Base-by-base conservation (phyloP, 2,113 vertebrate species). In the Orycteropus afer region DNA sequence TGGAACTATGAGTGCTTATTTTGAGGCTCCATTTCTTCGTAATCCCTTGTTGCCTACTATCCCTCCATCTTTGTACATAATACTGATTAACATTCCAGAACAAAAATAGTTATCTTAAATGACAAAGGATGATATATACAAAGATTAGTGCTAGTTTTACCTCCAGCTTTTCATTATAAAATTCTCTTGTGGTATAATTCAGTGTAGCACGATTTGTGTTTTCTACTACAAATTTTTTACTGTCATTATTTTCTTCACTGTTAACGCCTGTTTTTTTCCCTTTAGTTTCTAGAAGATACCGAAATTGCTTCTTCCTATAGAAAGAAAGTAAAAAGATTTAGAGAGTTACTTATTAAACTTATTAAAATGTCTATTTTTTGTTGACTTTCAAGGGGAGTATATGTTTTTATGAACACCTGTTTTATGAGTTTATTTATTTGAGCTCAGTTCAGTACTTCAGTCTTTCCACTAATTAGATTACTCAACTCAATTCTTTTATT, bases 281-380 rank as follows among this genome's bases (percentile, higher is more conserved):
- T 71, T 99, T 99, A 34, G 98, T 98, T 57, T 99, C 99, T 96
- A 99, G 96, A 63, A 99, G 97, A 97, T 99, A 99, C 76, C 98
- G 98, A 89, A 99, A 98, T 96, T 99, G 99, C 34, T 99, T 99
- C 97, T 99, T 99, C 97, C 99, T 99, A 79, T n/a, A 91, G 88
- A 97, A 93, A 91, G 78, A 97, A 1, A 59, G 49, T 34, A 32
- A 67, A 92, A 42, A 96, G 49, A 95, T 85, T 94, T 65, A 95
- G 51, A 93, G 53, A 89, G 49, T 84, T 83, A 89, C 76, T 92
- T 76, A 89, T 0, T 2, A 69, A 45, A 47, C 7, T 73, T 85
- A 93, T 76, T 23, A 89, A 96, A 95, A 83, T 55, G 45, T 45
- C 71, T 81, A 53, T 59, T 95, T 89, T 77, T 88, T 94, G 51